These are phyloP conservation scores for Thaumetopoea pityocampa DNA, from an alignment of 1,140 invertebrate genomes.

Conservation along the genomic window DNA sequence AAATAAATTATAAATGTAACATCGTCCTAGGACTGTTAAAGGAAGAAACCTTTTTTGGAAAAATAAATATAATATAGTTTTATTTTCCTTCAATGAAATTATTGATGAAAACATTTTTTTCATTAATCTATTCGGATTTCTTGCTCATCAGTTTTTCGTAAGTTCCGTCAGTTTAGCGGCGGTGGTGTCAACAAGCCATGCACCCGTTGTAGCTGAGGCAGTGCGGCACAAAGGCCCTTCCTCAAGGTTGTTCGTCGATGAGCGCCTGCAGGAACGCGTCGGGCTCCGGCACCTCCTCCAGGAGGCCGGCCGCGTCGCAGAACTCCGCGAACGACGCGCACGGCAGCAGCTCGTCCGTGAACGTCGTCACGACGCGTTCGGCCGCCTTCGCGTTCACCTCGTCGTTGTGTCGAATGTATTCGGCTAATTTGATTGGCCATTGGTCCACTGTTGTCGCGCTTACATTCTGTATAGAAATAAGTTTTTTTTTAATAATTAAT, in stretches of 20 bases:
- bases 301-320: conserved; percentile 88
- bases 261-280: conserved; percentile 47
- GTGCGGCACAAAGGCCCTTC: conserved; percentile 35
- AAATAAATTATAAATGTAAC: too few relatives aligned
- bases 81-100: too few relatives aligned
- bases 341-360: conserved; percentile 93
- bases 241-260: conserved; percentile 52
- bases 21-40: too few relatives aligned
- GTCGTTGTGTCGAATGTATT: conserved; percentile 96
- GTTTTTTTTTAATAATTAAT: background rate
- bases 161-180: too few relatives aligned
- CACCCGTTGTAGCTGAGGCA: conserved; percentile 51
- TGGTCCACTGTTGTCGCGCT: conserved; percentile 84
- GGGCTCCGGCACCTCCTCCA: conserved; percentile 52
- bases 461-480: conserved; percentile 78
- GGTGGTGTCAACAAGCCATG: conserved; percentile 39
- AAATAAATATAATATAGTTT: too few relatives aligned
- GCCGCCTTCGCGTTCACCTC: conserved; percentile 91
- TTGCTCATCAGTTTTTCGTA: too few relatives aligned
- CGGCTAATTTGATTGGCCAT: conserved; percentile 92
- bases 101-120: too few relatives aligned
- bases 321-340: conserved; percentile 93
- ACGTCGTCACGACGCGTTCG: conserved; percentile 86
- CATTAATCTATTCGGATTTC: too few relatives aligned
- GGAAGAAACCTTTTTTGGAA: too few relatives aligned